phyloP scores from a whole-genome alignment of 2,797 vertebrate genomes.

The Melanotaenia parkinsoni region DNA sequence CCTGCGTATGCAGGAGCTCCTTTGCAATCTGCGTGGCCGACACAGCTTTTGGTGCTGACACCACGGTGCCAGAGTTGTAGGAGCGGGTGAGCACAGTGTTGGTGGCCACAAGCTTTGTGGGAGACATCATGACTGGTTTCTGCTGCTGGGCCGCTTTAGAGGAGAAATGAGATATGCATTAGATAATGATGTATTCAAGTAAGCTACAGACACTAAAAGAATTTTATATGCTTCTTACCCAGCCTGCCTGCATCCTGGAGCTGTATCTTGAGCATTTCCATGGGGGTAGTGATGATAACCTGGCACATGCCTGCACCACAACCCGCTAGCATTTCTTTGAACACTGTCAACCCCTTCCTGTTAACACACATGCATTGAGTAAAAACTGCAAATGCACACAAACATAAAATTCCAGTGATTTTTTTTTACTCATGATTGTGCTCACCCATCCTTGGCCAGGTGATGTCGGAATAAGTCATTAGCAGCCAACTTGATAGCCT shows the following conservation, averaged over 20 bases:
- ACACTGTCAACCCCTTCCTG: constrained; percentile 83
- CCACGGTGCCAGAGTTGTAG: constrained; percentile 78
- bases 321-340: constrained; percentile 88
- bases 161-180: background rate
- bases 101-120: constrained; percentile 78
- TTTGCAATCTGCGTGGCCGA: constrained; percentile 87
- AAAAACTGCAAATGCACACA: background rate
- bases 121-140: constrained; percentile 72
- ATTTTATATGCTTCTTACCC: constrained; percentile 58
- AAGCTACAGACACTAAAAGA: background rate
- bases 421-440: background rate
- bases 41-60: constrained; percentile 55
- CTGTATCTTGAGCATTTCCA: constrained; percentile 92
- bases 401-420: accelerated
- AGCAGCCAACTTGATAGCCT: constrained; percentile 87
- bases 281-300: constrained; percentile 88
- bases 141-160: constrained; percentile 83
- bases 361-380: constrained; percentile 1
- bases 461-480: constrained; percentile 87
- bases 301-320: constrained; percentile 89
- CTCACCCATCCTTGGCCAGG: constrained; percentile 83
- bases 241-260: constrained; percentile 88
- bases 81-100: constrained; percentile 82
- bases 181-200: background rate
- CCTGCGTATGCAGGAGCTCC: constrained; percentile 81